These are phyloP conservation scores for Zaprionus africanus DNA, from an alignment of 1,140 invertebrate genomes.

Conservation along the genomic window DNA sequence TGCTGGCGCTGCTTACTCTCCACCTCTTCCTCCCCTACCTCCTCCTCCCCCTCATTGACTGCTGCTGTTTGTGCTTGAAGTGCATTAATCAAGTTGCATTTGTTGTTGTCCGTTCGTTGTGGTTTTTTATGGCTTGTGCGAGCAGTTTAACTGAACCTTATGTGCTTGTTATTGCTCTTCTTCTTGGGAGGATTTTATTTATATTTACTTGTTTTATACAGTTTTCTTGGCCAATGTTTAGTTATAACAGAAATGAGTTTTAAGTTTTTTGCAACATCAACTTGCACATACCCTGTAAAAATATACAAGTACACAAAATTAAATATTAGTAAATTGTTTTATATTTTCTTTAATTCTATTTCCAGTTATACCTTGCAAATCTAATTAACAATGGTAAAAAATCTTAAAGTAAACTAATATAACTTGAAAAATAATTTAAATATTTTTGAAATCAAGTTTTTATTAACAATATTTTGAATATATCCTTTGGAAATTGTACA, in stretches of 20 bases:
- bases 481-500: too few relatives aligned
- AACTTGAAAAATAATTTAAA: too few relatives aligned
- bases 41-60: not conserved
- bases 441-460: too few relatives aligned
- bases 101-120: conserved; percentile 39
- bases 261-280: not conserved
- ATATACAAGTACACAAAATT: too few relatives aligned
- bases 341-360: too few relatives aligned
- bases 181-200: not conserved
- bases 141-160: conserved; percentile 47
- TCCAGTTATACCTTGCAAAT: too few relatives aligned
- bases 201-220: not conserved
- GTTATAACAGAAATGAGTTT: not conserved
- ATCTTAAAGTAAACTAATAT: too few relatives aligned
- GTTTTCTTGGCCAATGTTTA: not conserved
- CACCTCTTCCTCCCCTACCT: not conserved
- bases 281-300: too few relatives aligned
- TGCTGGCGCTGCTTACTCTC: conserved; percentile 10
- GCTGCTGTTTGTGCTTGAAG: conserved; percentile 57
- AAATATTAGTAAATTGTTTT: too few relatives aligned
- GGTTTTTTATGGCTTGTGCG: conserved; percentile 44
- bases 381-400: too few relatives aligned
- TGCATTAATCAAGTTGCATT: conserved; percentile 76
- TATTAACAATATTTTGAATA: too few relatives aligned
- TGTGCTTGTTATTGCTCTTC: conserved; percentile 31